Conservation (phyloP, 92 coral and sea anemone genomes). For the Chrysogorgia sp. region DNA sequence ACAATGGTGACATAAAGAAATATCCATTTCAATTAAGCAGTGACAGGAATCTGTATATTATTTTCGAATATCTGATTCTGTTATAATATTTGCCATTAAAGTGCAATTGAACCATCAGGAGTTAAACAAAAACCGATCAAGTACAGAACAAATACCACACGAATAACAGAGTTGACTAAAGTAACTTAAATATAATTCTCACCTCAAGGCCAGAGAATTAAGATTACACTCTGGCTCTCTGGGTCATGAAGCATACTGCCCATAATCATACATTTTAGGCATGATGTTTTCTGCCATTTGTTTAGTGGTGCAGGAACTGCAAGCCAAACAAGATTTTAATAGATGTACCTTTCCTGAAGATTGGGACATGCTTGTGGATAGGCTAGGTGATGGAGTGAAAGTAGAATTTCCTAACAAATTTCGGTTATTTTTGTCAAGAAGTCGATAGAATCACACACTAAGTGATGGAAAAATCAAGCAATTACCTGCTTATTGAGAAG, state of each 20-base stretch:
- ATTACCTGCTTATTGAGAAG: conserved; percentile 8
- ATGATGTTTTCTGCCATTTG: conserved; percentile 17
- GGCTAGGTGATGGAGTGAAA: conserved; percentile 35
- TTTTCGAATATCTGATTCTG: too few relatives aligned
- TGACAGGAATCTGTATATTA: too few relatives aligned
- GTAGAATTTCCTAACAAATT: conserved; percentile 15
- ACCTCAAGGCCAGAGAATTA: neutral
- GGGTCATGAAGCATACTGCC: conserved; percentile 18
- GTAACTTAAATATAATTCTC: neutral
- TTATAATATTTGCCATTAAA: too few relatives aligned
- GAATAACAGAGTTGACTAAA: neutral
- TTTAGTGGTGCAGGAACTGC: neutral
- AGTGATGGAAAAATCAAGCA: conserved; percentile 6
- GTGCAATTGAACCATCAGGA: neutral
- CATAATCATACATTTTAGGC: conserved; percentile 15
- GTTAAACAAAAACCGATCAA: neutral
- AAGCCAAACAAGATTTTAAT: conserved; percentile 7
- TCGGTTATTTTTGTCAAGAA: conserved; percentile 9
- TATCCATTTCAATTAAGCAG: too few relatives aligned
- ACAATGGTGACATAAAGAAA: too few relatives aligned
- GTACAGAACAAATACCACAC: neutral
- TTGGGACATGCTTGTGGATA: conserved; percentile 26
- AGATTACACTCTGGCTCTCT: conserved; percentile 1
- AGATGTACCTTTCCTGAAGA: conserved; percentile 19
- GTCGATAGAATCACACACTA: conserved; percentile 23